phyloP scores from a whole-genome alignment of 2,888 invertebrate genomes.

The Keiferia lycopersicella region DNA sequence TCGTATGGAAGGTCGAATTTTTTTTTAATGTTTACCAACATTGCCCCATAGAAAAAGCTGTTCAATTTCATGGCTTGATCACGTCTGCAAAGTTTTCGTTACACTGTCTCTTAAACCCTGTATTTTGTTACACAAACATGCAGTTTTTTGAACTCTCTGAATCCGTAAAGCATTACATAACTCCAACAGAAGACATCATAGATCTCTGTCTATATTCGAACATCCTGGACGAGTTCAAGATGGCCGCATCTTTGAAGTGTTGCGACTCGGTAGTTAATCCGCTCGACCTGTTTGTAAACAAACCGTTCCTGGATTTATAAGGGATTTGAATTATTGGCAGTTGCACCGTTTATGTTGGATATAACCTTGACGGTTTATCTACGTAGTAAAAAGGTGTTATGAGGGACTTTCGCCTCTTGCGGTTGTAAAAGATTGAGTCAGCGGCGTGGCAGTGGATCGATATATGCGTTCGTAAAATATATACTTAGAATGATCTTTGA shows the following conservation, averaged over 20 bases:
- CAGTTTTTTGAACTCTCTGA: too few relatives aligned
- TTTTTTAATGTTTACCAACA: too few relatives aligned
- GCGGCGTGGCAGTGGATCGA: neutral
- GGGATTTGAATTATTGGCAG: slow-evolving; percentile 9
- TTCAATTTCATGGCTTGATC: too few relatives aligned
- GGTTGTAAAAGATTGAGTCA: neutral
- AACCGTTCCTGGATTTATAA: neutral
- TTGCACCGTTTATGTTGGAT: slow-evolving; percentile 4
- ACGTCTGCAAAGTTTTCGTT: too few relatives aligned
- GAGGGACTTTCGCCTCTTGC: neutral
- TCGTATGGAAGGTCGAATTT: too few relatives aligned
- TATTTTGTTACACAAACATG: too few relatives aligned
- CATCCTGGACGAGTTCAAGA: neutral
- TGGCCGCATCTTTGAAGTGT: slow-evolving; percentile 2
- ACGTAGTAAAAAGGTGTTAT: neutral
- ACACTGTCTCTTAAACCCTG: too few relatives aligned
- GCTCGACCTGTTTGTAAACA: slow-evolving; percentile 10
- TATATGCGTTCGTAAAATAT: too few relatives aligned
- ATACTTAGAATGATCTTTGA: too few relatives aligned
- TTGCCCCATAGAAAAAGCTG: too few relatives aligned
- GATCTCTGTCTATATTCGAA: neutral
- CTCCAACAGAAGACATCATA: neutral
- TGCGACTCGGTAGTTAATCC: neutral
- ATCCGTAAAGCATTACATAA: neutral
- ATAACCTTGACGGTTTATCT: slow-evolving; percentile 9